Evolutionary conservation across 2,888 invertebrate genomes (phyloP).

Genomic region (Pocota personata): DNA sequence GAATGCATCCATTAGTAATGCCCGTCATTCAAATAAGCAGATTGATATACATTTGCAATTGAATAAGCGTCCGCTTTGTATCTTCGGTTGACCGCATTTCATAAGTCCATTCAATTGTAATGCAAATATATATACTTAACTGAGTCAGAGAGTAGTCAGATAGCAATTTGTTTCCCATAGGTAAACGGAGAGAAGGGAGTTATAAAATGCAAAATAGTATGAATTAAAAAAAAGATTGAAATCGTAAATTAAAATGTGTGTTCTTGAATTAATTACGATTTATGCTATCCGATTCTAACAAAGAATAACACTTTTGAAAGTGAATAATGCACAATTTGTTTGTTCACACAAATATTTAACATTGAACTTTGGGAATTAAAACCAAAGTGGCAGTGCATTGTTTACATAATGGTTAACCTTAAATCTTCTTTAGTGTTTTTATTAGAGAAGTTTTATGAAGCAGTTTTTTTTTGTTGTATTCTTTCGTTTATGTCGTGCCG

Average conservation of each 20-base stretch:
- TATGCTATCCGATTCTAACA: neutral
- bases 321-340: neutral
- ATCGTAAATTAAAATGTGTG: conserved; percentile 22
- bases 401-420: neutral
- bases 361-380: neutral
- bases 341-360: neutral
- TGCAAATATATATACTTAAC: conserved; percentile 1
- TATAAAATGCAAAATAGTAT: neutral
- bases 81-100: conserved; percentile 41
- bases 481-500: no score
- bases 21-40: conserved; percentile 20
- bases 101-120: conserved; percentile 22
- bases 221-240: neutral
- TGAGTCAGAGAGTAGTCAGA: neutral
- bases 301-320: neutral
- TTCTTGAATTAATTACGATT: conserved; percentile 33
- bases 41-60: conserved; percentile 29
- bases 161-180: neutral
- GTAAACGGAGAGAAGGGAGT: neutral
- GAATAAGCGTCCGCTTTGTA: conserved; percentile 13
- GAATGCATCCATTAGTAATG: conserved; percentile 16
- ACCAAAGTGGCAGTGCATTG: neutral
- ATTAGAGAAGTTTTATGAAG: neutral
- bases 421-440: neutral
- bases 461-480: no score